Base-by-base conservation (phyloP, 2,113 vertebrate species). In the Nanorana parkeri region DNA sequence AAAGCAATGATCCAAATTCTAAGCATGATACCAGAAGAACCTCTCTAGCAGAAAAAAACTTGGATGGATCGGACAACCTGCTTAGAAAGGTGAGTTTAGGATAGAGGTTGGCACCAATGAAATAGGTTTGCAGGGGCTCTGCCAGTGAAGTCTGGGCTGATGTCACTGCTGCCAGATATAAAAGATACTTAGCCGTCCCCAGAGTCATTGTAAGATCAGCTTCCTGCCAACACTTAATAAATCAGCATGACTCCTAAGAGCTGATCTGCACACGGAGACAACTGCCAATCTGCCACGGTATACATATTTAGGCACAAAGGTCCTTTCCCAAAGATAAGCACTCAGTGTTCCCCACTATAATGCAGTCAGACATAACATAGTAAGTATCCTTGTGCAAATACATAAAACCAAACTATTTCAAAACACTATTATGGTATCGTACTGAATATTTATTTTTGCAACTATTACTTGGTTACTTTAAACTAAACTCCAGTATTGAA, bases 161-260 rank as follows among this genome's bases (percentile, higher is more conserved):
- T 81, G 79, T 73, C 68, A 65, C 21, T 72, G 79, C 79, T 73
- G 68, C 79, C 68, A 65, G 79, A 81, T 81, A 52, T 72, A 73
- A 81, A 52, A 81, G 79, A 81, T 81, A 54, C 58, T 65, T 51
- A 60, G 64, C 64, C 24, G 68, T 64, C 77, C 77, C 47, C 1
- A 21, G 28, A 58, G 77, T 69, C 21, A 17, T 10, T 60, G 77
- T 69, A 61, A 80, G 79, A 73, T 73, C 79, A 81, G 79, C 67
- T 73, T 65, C 47, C 79, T 65, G 79, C 79, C 79, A 81, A 64
- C 79, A 81, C 68, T 61, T 47, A 73, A 73, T 81, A 81, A 81
- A 81, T 81, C 68, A 81, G 17, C 32, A 1, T 73, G 36, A 17
- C 68, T 73, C 24, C 60, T 80, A 67, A 24, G 54, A 21, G 29